phyloP scores from a whole-genome alignment of 1,140 invertebrate genomes.

The Meloidogyne floridensis region DNA sequence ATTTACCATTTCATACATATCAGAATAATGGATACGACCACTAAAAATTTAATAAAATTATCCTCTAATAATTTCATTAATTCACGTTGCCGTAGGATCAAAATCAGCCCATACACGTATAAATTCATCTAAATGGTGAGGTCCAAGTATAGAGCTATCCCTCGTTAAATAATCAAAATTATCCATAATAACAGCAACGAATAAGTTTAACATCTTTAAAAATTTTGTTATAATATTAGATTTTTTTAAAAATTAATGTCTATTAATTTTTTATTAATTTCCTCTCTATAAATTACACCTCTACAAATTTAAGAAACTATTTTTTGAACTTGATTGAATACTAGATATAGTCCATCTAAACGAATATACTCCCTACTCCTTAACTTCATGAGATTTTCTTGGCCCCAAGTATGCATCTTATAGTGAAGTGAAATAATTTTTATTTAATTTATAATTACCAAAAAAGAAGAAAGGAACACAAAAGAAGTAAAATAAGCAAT shows the following conservation, averaged over 20 bases:
- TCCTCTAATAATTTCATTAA: not conserved
- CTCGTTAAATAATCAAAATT: conserved; percentile 99
- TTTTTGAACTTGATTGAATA: too few species aligned
- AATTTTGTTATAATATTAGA: not conserved
- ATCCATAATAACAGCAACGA: conserved; percentile 99
- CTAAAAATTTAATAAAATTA: conserved; percentile 70
- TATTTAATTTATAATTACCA: conserved; percentile 72
- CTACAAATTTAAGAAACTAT: too few species aligned
- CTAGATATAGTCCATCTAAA: too few species aligned
- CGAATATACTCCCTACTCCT: too few species aligned
- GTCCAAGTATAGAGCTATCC: conserved; percentile 96
- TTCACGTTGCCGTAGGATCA: conserved; percentile 96
- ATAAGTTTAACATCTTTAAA: conserved; percentile 71
- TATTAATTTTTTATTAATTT: too few species aligned
- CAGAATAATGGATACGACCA: conserved; percentile 93
- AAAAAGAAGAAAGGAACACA: conserved; percentile 99
- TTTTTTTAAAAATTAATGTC: too few species aligned
- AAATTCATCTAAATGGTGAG: conserved; percentile 99
- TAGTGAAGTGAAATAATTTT: not conserved
- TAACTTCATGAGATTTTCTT: too few species aligned
- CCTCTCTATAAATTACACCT: too few species aligned
- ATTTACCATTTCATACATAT: conserved; percentile 68
- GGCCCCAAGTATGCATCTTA: too few species aligned
- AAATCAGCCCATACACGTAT: conserved; percentile 99
- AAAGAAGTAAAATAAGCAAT: conserved; percentile 99